phyloP scores from a whole-genome alignment of 2,113 vertebrate species.

The Apus apus region DNA sequence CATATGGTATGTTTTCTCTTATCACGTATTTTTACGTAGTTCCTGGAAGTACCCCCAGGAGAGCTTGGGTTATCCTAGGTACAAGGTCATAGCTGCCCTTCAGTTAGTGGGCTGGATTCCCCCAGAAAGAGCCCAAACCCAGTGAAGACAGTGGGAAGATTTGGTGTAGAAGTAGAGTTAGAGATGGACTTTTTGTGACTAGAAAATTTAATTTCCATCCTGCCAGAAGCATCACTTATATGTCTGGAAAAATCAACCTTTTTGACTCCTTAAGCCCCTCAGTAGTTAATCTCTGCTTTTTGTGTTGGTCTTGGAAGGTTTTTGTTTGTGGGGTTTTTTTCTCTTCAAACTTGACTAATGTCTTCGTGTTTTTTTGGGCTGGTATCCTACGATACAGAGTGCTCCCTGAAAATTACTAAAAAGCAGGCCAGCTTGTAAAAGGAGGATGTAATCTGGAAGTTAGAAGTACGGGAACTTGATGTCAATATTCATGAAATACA shows the following conservation, averaged over 20 bases:
- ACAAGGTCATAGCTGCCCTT: not conserved
- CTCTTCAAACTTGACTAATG: not conserved
- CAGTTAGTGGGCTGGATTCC: not conserved
- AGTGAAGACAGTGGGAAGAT: not conserved
- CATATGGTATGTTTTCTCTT: not conserved
- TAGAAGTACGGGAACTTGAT: not conserved
- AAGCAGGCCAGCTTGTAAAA: not conserved
- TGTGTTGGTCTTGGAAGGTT: not conserved
- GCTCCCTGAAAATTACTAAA: not conserved
- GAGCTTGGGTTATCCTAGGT: not conserved
- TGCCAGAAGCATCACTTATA: not conserved
- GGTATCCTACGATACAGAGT: not conserved
- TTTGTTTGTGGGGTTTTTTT: not conserved
- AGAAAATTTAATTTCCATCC: not conserved
- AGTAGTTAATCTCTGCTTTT: not conserved
- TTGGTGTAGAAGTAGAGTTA: not conserved
- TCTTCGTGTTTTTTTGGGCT: not conserved
- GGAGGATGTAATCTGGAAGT: not conserved
- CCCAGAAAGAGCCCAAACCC: not conserved
- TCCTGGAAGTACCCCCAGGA: not conserved
- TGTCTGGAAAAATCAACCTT: not conserved
- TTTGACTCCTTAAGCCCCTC: not conserved
- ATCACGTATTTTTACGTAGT: not conserved
- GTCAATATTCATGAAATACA: not conserved
- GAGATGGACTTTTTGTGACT: not conserved